Percentiles rank a stretch among this genome's conserved stretches.
These are phyloP conservation scores for Eledona agricola DNA, from an alignment of 2,888 invertebrate genomes.

Conservation along the genomic window DNA sequence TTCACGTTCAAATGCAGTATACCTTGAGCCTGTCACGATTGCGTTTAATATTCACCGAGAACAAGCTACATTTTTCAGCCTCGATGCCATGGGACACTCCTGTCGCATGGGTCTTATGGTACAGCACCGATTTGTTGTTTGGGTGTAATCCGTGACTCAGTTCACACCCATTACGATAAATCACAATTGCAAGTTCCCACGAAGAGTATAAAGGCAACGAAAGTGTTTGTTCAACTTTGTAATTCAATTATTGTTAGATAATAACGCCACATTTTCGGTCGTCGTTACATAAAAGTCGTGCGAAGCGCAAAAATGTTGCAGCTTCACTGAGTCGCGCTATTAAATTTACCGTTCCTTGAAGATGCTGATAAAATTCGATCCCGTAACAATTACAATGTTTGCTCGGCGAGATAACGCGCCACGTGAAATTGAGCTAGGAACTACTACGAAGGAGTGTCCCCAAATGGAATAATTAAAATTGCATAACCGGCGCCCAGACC, in stretches of 20 bases:
- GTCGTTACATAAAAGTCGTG: slow-evolving; percentile 9
- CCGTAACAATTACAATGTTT: no score
- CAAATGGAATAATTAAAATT: slow-evolving; percentile 17
- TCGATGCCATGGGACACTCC: no score
- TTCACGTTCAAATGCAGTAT: slow-evolving; percentile 30
- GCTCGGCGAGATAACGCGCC: slow-evolving; percentile 3
- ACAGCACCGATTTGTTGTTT: slow-evolving; percentile 11
- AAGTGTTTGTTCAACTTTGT: slow-evolving; percentile 29
- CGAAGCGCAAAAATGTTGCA: no score
- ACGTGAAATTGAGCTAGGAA: no score
- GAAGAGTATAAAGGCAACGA: slow-evolving; percentile 26
- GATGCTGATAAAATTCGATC: no score
- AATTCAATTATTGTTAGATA: slow-evolving; percentile 11
- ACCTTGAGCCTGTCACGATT: slow-evolving; percentile 37
- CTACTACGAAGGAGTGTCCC: not conserved
- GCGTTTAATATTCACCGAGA: slow-evolving; percentile 12
- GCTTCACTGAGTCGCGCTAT: no score
- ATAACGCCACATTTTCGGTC: slow-evolving; percentile 5
- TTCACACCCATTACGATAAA: slow-evolving; percentile 38
- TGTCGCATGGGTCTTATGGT: slow-evolving; percentile 3
- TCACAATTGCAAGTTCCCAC: slow-evolving; percentile 35
- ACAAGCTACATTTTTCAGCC: slow-evolving; percentile 23
- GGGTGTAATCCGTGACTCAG: slow-evolving; percentile 26
- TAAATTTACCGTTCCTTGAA: no score
- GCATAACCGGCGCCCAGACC: slow-evolving; percentile 7